phyloP scores from a whole-genome alignment of 2,797 vertebrate species.

The Acanthiza pusilla region DNA sequence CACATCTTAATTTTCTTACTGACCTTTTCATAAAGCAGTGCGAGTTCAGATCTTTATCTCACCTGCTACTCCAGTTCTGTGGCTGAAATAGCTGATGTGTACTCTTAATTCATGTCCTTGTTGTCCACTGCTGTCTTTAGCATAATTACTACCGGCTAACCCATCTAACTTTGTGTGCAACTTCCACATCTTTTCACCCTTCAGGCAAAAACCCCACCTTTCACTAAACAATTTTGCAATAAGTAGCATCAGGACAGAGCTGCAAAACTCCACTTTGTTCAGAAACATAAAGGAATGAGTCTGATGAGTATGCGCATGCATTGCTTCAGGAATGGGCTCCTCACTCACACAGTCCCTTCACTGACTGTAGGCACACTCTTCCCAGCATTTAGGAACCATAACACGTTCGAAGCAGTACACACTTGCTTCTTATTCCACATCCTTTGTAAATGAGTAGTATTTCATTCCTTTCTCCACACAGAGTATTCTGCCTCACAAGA shows the following conservation, averaged over 20 bases:
- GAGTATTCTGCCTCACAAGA: not conserved
- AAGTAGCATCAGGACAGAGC: not conserved
- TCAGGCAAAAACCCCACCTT: not conserved
- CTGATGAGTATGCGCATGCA: rapidly evolving
- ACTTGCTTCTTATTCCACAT: not conserved
- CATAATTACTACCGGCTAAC: not conserved
- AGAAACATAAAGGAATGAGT: not conserved
- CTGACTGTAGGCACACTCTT: not conserved
- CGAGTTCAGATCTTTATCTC: not conserved
- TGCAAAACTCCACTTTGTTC: not conserved
- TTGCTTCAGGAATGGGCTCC: not conserved
- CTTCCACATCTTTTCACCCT: not conserved
- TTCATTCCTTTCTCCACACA: not conserved
- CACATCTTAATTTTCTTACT: not conserved
- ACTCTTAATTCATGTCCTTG: not conserved
- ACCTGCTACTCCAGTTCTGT: not conserved
- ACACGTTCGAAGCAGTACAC: not conserved
- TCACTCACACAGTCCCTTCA: not conserved
- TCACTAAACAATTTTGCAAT: not conserved
- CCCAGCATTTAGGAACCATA: not conserved
- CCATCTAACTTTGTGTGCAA: not conserved
- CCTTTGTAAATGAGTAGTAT: not conserved
- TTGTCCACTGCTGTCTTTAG: not conserved
- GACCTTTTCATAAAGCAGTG: not conserved
- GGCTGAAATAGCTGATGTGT: not conserved